Evolutionary conservation across 1,140 invertebrate genomes (phyloP).

Genomic region (Zelostemma sp.): DNA sequence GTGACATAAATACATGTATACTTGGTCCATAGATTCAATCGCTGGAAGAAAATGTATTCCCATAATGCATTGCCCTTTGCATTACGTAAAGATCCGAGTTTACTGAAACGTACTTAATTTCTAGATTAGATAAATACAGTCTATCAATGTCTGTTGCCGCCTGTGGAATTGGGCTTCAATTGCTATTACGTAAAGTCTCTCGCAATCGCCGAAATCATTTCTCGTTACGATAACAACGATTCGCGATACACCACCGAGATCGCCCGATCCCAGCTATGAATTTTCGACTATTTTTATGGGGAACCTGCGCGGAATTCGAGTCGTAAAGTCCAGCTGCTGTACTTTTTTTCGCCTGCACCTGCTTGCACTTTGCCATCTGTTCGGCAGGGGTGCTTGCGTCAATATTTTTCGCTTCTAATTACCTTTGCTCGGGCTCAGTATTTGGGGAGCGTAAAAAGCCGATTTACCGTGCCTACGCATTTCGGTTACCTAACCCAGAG

Average conservation of each 20-base stretch:
- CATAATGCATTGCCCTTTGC: constrained; percentile 21
- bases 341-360: background rate
- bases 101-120: constrained; percentile 20
- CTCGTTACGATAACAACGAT: too few species aligned
- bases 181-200: constrained; percentile 44
- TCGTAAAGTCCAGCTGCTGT: background rate
- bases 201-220: constrained; percentile 15
- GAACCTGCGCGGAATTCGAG: constrained; percentile 1
- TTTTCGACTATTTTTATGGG: background rate
- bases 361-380: constrained; percentile 26
- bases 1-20: background rate
- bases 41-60: constrained; percentile 14
- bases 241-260: too few species aligned
- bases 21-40: constrained; percentile 2
- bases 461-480: constrained; percentile 17
- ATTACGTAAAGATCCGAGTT: constrained; percentile 17
- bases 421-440: constrained; percentile 27
- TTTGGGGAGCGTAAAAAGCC: constrained; percentile 17
- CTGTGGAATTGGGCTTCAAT: constrained; percentile 30
- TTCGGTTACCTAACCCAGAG: constrained; percentile 29
- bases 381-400: background rate
- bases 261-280: background rate
- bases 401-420: constrained; percentile 28
- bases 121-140: constrained; percentile 52
- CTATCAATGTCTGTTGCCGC: constrained; percentile 41